Conservation (phyloP, 2,888 invertebrate species). For the Parnassius apollo region DNA sequence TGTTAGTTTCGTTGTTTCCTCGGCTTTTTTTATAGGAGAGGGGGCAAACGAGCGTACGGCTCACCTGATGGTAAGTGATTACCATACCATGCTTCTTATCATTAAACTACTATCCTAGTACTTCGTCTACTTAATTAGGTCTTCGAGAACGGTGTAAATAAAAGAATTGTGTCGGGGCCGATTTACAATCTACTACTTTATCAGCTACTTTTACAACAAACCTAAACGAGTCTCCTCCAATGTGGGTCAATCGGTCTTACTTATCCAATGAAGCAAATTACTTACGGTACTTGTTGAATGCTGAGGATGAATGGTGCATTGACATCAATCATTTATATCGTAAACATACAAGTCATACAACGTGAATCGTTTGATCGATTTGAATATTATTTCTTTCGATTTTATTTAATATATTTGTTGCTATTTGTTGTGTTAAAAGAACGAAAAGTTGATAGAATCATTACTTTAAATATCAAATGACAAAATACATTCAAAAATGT, state of each 20-base stretch:
- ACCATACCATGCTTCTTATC: conserved; percentile 46
- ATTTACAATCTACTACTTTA: conserved; percentile 31
- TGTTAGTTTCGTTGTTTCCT: conserved; percentile 46
- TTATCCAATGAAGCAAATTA: conserved; percentile 39
- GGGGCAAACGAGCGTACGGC: too few relatives aligned
- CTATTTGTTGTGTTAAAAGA: too few relatives aligned
- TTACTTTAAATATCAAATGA: too few relatives aligned
- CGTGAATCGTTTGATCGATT: conserved; percentile 5
- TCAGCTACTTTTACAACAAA: conserved; percentile 30
- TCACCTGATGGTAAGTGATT: too few relatives aligned
- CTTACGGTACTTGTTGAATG: conserved; percentile 30
- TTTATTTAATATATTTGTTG: too few relatives aligned
- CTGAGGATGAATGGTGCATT: conserved; percentile 29
- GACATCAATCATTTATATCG: conserved; percentile 25
- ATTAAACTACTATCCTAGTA: conserved; percentile 46
- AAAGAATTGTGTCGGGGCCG: conserved; percentile 67
- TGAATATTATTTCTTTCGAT: neutral
- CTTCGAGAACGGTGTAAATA: conserved; percentile 54
- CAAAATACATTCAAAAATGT: too few relatives aligned
- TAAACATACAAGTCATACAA: conserved; percentile 10
- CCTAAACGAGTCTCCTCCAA: conserved; percentile 26
- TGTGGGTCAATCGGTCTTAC: conserved; percentile 51
- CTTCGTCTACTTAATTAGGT: conserved; percentile 53
- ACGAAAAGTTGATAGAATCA: too few relatives aligned
- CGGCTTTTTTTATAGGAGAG: conserved; percentile 23